Evolutionary conservation across 2,888 invertebrate genomes (phyloP).

Genomic region (Orgyia antiqua): DNA sequence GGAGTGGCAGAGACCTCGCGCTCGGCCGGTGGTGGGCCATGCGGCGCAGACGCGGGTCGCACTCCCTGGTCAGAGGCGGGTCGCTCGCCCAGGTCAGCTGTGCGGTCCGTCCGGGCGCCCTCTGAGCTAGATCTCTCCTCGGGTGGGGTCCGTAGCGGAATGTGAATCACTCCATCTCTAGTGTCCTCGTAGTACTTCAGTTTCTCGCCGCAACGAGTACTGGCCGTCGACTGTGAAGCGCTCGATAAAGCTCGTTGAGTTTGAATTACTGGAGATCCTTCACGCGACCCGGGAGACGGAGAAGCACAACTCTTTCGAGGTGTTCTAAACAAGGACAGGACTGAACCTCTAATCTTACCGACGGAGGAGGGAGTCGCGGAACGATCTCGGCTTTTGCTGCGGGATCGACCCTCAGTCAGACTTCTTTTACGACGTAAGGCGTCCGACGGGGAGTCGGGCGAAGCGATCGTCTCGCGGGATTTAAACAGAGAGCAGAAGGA

Average conservation of each 20-base stretch:
- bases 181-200: slow-evolving; percentile 81
- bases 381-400: slow-evolving; percentile 83
- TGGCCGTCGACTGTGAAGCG: slow-evolving; percentile 21
- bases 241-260: slow-evolving; percentile 37
- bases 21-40: slow-evolving; percentile 21
- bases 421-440: slow-evolving; percentile 61
- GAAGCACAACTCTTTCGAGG: slow-evolving; percentile 56
- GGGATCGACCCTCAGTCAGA: slow-evolving; percentile 70
- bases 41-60: slow-evolving; percentile 35
- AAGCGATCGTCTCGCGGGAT: slow-evolving; percentile 82
- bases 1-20: slow-evolving; percentile 45
- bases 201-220: slow-evolving; percentile 38
- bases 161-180: slow-evolving; percentile 82
- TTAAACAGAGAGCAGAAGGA: slow-evolving; percentile 90
- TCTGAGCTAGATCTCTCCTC: slow-evolving; percentile 72
- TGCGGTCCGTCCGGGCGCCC: slow-evolving; percentile 8
- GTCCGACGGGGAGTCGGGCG: slow-evolving; percentile 80
- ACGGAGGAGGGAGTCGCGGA: slow-evolving; percentile 77
- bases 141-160: slow-evolving; percentile 86
- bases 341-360: slow-evolving; percentile 80
- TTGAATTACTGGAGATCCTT: slow-evolving; percentile 48
- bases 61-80: slow-evolving; percentile 24
- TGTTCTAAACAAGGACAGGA: slow-evolving; percentile 82
- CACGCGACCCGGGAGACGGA: slow-evolving; percentile 54
- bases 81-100: slow-evolving; percentile 8